Evolutionary conservation across 2,797 vertebrate genomes (phyloP).

Genomic region (Sebastes steindachneri): DNA sequence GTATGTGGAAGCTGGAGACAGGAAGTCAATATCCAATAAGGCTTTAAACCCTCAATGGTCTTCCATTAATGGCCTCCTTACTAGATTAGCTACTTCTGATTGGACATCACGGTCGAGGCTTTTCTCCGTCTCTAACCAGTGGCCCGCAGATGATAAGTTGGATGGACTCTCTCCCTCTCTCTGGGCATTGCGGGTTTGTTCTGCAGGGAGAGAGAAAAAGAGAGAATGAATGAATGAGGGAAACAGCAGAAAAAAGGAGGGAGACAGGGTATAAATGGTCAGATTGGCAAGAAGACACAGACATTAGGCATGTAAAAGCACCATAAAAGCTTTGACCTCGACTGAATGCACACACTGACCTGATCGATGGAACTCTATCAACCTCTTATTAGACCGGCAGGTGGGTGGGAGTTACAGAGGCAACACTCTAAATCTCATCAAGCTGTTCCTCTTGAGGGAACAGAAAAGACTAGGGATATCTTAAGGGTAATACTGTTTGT

Average conservation of each 20-base stretch:
- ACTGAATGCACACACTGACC: constrained; percentile 52
- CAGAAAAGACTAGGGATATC: not conserved
- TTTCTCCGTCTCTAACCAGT: constrained; percentile 38
- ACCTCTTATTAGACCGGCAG: constrained; percentile 56
- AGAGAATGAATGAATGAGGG: constrained; percentile 38
- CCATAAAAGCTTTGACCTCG: constrained; percentile 53
- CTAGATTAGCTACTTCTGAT: constrained; percentile 36
- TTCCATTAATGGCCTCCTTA: constrained; percentile 42
- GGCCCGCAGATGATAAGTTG: constrained; percentile 27
- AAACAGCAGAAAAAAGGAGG: constrained; percentile 14
- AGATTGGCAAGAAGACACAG: constrained; percentile 37
- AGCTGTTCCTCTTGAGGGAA: constrained; percentile 11
- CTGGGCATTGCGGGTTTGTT: constrained; percentile 34
- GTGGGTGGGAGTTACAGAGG: constrained; percentile 18
- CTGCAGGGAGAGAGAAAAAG: constrained; percentile 34
- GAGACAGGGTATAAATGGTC: constrained; percentile 35
- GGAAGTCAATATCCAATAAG: constrained; percentile 64
- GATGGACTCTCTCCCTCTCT: constrained; percentile 2
- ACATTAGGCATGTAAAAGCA: constrained; percentile 62
- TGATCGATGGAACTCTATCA: constrained; percentile 74
- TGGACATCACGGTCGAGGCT: constrained; percentile 35
- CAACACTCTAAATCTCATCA: constrained; percentile 49
- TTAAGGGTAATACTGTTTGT: not conserved
- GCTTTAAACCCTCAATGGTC: constrained; percentile 40
- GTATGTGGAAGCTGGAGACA: constrained; percentile 21